Base-by-base conservation (phyloP, 1,140 invertebrate species). In the Marisa cornuarietis region DNA sequence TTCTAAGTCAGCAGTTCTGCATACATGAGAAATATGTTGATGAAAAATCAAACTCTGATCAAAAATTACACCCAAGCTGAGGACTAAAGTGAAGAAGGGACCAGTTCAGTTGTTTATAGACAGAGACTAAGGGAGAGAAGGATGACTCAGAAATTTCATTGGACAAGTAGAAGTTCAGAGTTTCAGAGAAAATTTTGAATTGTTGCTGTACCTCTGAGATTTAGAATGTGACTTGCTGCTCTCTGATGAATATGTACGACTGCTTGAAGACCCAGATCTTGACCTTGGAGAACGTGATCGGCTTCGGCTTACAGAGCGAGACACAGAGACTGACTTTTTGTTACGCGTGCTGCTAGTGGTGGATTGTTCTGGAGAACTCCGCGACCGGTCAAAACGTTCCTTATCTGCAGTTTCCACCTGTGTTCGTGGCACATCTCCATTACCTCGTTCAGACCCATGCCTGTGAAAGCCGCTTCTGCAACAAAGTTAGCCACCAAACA, bases 141-240 rank as follows among this genome's bases (percentile, higher is more conserved):
- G 31, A 42, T 42, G 31, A 42, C 31, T 42, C 31, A 42, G 31
- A 42, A 42, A 42, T 42, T 42, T 42, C 31, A 4, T 42, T 42
- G 31, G 31, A 42, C 31, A 42, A 42, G 31, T 42, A 42, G 2
- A 2, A 42, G 31, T 42, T 42, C 31, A 42, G 31, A 42, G 31
- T 42, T 42, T 42, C 6, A 42, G 31, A 42, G 31, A 4, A 42
- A 14, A 6, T 58, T 58, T 2, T 58, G 1, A 58, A 18, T 22
- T 66, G 20, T 61, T 16, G 18, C 52, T 51, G 80, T 86, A 91
- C 91, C 90, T 91, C 80, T 85, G 87, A 68, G 92, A 92, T 82
- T 92, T 90, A 87, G 87, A 93, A 82, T 84, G 92, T 91, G 90
- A 94, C 54, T 92, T 81, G 80, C 84, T 85, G 52, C 83, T 77